phyloP scores from a whole-genome alignment of 2,888 invertebrate genomes.

The Synergus itoensis region DNA sequence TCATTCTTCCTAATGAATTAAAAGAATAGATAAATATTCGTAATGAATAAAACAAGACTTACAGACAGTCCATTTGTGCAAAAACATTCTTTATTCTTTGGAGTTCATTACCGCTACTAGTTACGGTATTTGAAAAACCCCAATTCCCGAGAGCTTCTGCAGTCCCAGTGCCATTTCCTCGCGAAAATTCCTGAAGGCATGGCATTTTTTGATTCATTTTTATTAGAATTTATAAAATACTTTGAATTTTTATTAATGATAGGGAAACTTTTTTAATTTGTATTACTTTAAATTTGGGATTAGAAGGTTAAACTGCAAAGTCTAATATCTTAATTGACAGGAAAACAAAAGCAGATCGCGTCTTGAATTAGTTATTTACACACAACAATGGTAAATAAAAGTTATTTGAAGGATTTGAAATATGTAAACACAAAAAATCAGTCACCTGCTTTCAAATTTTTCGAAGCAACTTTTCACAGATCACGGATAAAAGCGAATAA shows the following conservation, averaged over 20 bases:
- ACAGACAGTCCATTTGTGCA: constrained; percentile 69
- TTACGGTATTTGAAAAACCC: constrained; percentile 69
- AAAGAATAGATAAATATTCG: neutral
- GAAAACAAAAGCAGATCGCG: neutral
- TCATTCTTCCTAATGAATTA: neutral
- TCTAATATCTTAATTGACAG: neutral
- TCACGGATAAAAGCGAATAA: no score
- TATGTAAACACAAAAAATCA: no score
- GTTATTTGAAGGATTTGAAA: no score
- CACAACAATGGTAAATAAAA: no score
- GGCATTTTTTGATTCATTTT: constrained; percentile 47
- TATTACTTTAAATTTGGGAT: neutral
- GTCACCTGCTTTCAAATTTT: no score
- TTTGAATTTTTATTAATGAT: neutral
- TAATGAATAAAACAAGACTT: constrained; percentile 44
- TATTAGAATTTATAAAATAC: neutral
- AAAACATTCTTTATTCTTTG: constrained; percentile 67
- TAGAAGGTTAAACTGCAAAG: neutral
- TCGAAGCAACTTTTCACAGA: no score
- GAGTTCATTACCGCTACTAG: constrained; percentile 68
- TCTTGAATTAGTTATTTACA: neutral
- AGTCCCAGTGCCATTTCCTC: constrained; percentile 65
- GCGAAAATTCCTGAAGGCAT: constrained; percentile 64
- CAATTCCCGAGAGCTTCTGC: constrained; percentile 72
- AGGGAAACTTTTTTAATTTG: neutral